These are phyloP conservation scores for Dasyprocta punctata DNA, from an alignment of 2,113 vertebrate species.

Conservation along the genomic window DNA sequence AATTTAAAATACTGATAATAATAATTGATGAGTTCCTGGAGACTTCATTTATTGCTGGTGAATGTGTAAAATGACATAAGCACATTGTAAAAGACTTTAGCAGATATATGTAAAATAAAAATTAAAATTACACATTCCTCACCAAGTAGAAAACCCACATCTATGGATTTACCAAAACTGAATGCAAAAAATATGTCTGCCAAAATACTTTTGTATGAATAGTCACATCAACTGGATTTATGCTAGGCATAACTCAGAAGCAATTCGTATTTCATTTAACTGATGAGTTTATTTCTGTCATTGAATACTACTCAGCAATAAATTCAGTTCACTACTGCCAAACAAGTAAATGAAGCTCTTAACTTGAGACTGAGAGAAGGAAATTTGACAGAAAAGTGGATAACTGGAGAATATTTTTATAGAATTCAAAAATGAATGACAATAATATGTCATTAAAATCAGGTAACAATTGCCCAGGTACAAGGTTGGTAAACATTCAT, in stretches of 20 bases:
- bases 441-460: neutral
- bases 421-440: neutral
- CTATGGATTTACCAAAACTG: neutral
- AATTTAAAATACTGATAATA: neutral
- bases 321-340: neutral
- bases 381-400: neutral
- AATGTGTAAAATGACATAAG: neutral
- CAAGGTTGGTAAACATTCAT: neutral
- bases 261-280: neutral
- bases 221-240: neutral
- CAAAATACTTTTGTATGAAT: neutral
- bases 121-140: neutral
- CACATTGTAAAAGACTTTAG: neutral
- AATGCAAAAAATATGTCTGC: neutral
- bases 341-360: neutral
- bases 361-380: neutral
- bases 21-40: neutral
- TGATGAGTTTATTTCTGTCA: neutral
- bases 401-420: neutral
- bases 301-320: neutral
- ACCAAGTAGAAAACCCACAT: neutral
- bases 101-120: neutral
- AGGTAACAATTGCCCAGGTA: neutral
- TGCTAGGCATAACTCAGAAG: neutral
- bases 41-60: neutral